A percentile compares a stretch with the other conserved stretches of the same genome.
Conservation (phyloP, 2,888 invertebrate genomes). For the Cyclophora punctaria region DNA sequence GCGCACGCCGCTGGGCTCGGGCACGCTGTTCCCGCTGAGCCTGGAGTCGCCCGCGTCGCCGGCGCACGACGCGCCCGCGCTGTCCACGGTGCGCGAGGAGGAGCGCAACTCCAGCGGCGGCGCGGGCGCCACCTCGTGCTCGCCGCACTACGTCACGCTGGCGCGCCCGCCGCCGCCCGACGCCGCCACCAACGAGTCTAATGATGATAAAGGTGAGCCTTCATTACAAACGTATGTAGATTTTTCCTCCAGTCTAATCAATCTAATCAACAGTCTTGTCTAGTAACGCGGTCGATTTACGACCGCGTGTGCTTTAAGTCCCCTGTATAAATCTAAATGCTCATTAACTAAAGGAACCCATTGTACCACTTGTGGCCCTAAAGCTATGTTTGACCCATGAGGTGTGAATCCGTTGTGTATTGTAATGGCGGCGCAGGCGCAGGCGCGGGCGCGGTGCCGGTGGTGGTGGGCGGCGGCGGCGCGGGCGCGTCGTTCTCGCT, state of each 20-base stretch:
- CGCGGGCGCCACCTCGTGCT: constrained; percentile 31
- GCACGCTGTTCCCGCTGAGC: constrained; percentile 80
- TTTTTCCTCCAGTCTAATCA: too few species aligned
- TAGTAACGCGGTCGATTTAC: too few species aligned
- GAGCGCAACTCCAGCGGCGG: too few species aligned
- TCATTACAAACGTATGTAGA: too few species aligned
- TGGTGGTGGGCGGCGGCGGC: constrained; percentile 26
- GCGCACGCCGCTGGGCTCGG: constrained; percentile 75
- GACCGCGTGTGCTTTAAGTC: too few species aligned
- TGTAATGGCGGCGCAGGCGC: constrained; percentile 12
- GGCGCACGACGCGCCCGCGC: constrained; percentile 25
- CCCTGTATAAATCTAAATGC: too few species aligned
- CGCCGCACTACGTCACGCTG: constrained; percentile 71
- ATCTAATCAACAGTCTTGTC: too few species aligned
- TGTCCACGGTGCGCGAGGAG: constrained; percentile 46
- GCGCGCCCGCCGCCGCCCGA: constrained; percentile 29
- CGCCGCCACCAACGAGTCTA: constrained; percentile 35
- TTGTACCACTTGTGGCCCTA: too few species aligned
- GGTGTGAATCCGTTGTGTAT: not conserved
- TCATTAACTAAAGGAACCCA: too few species aligned
- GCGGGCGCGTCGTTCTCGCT: constrained; percentile 10
- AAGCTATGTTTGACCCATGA: too few species aligned
- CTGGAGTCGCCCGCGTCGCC: constrained; percentile 76
- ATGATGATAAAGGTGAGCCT: constrained; percentile 26
- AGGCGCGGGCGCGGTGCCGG: constrained; percentile 17